phyloP scores from a whole-genome alignment of 2,113 vertebrate species.

The Platycercus adscitus region DNA sequence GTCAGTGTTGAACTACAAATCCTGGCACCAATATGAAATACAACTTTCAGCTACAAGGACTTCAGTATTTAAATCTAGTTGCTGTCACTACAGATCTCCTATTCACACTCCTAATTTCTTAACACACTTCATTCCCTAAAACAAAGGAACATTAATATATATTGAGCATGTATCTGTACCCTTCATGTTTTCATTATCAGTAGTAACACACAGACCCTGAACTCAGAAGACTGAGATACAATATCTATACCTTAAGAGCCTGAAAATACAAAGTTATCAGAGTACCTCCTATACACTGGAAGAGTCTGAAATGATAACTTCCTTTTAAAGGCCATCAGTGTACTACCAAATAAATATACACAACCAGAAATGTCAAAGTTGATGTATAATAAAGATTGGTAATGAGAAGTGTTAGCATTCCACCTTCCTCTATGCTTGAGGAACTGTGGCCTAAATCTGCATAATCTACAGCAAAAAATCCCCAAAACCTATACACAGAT shows the following conservation, averaged over 20 bases:
- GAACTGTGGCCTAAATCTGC: background rate
- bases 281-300: background rate
- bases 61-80: background rate
- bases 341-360: background rate
- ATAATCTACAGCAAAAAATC: fast-evolving
- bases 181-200: background rate
- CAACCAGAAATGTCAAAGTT: background rate
- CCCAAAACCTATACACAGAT: background rate
- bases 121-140: background rate
- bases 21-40: background rate
- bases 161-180: fast-evolving
- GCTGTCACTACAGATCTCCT: background rate
- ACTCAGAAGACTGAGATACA: background rate
- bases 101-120: background rate
- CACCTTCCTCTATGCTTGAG: background rate
- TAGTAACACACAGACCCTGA: background rate
- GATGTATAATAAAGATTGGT: background rate
- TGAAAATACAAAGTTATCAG: background rate
- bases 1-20: fast-evolving
- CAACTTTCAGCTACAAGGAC: background rate
- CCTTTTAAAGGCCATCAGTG: background rate
- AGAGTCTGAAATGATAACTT: background rate
- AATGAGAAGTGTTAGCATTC: background rate
- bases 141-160: fast-evolving
- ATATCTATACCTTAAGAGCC: background rate